Base-by-base conservation (phyloP, 2,888 invertebrate genomes). In the Orchesellides sinensis region DNA sequence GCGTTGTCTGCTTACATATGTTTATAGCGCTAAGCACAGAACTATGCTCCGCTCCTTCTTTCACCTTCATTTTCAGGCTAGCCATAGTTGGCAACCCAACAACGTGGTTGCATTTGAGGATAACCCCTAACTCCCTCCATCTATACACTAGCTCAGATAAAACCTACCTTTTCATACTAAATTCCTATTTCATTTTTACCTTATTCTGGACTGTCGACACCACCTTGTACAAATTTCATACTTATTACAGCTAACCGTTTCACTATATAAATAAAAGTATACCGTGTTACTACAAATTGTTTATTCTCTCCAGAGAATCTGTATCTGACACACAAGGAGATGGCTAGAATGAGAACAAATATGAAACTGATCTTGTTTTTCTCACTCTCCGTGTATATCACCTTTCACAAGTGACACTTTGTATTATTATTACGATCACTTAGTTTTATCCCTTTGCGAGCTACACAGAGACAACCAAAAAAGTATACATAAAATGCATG, bases 41-140 rank as follows among this genome's bases (percentile, higher is more conserved):
- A 56, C 10, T 23, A 49, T 49, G 17, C 17, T n/a, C 49, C 21
- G 3, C 19, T 32, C 35, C 66, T 72, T 59, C 27, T 19, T 40
- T 32, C 52, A 35, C 59, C 61, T 63, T 73, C 73, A 73, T 84
- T n/a, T n/a, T 74, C 61, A 69, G 74, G 79, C 79, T 82, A 79
- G 73, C 82, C 84, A 59, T n/a, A 52, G 68, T 66, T 78, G 79
- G 66, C 83, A 85, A 85, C 84, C 85, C 65, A 65, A 70, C 56
- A 74, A 74, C 85, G 85, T 84, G 85, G 84, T 84, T 75, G 69
- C 85, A 84, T 83, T 83, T 85, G 85, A 83, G 83, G 83, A 77
- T 65, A 72, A 61, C 73, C 49, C 52, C 49, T 59, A 65, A 27
- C 54, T 63, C 63, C 49, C 63, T 73, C 73, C 73, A 73, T 73